These are phyloP conservation scores for Pimephales promelas DNA, from an alignment of 2,113 vertebrate genomes.

Conservation along the genomic window DNA sequence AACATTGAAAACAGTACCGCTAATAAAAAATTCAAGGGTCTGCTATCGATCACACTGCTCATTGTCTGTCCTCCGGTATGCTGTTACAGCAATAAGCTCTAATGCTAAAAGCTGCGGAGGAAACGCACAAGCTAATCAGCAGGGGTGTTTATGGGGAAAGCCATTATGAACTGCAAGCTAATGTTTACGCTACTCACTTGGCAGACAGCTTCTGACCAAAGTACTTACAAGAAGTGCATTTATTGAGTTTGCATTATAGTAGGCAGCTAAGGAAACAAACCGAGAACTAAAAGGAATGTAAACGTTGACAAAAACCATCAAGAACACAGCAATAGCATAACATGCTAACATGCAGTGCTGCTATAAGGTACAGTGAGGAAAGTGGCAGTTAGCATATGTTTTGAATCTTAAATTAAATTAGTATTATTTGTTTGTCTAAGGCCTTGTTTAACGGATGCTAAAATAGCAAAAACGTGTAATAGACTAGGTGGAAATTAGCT, in stretches of 20 bases:
- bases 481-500: background rate
- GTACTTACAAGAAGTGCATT: background rate
- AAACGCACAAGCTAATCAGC: constrained; percentile 9
- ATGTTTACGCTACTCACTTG: background rate
- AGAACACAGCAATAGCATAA: background rate
- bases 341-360: background rate
- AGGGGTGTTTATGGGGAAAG: constrained; percentile 6
- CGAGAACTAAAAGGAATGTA: background rate
- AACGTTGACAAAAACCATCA: background rate
- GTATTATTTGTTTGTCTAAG: background rate
- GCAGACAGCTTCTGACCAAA: background rate
- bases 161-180: constrained; percentile 9
- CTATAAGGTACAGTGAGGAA: background rate
- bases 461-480: background rate
- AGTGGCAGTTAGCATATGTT: background rate
- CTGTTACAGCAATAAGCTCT: constrained; percentile 26
- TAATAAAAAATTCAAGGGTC: constrained; percentile 21
- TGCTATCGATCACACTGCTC: constrained; percentile 10
- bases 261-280: background rate
- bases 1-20: constrained; percentile 9
- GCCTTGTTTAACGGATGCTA: background rate
- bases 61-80: constrained; percentile 10
- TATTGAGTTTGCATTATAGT: constrained; percentile 15
- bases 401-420: background rate
- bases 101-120: constrained; percentile 8